Base-by-base conservation (phyloP, 2,113 vertebrate genomes). In the Myanophis thanlyinensis region DNA sequence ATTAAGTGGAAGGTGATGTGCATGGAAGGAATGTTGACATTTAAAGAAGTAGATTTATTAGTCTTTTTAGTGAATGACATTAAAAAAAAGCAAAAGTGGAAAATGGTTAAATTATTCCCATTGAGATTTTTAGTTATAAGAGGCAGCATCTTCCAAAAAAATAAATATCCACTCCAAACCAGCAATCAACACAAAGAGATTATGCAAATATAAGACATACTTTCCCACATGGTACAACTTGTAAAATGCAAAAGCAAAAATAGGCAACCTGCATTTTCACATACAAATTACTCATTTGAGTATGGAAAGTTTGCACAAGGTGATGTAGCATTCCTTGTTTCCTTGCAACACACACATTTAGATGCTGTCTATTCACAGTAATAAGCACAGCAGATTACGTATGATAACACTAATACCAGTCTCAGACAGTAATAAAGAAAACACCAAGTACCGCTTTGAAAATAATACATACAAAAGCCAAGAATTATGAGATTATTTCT, bases 1-100 rank as follows among this genome's bases (percentile, higher is more conserved):
- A 95, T 94, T 94, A 95, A 89, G 89, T 97, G 95, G 95, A 96
- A 94, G 95, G 62, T 94, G 96, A 94, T 96, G 96, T 96, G 94
- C 94, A 93, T 96, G 94, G 94, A 95, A 97, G 94, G 93, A 96
- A 96, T 73, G 90, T 93, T 92, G 94, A 94, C 91, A 89, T 93
- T 95, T 96, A 94, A 95, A 95, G 90, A 95, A n/a, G 56, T 53
- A 0, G 0, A 95, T 96, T 94, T 95, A 92, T 94, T 97, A 95
- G 95, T 95, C 95, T 95, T 97, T 97, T 95, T 96, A 96, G 94
- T 91, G 91, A 95, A 95, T 95, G 93, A 90, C 87, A 94, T 94
- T 90, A 0, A 18, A 0, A 59, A 95, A 95, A 93, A 0, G 23
- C 1, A 80, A 95, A 95, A 94, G 95, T 94, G 94, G 56, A 96